Base-by-base conservation (phyloP, 2,113 vertebrate species). In the Leucopternis melanops region DNA sequence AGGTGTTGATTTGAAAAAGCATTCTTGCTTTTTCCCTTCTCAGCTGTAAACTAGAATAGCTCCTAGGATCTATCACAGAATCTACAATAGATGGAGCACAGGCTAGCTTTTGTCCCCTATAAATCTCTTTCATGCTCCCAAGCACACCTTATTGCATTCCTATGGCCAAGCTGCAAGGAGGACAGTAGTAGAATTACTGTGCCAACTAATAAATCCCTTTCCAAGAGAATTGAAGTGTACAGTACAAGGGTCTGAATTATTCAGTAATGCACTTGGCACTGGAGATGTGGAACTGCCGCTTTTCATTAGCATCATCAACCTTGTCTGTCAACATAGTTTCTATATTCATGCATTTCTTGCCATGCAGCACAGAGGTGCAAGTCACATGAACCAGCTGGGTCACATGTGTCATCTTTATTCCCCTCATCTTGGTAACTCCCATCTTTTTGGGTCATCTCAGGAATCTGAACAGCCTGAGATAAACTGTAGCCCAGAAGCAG, bases 181-280 rank as follows among this genome's bases (percentile, higher is more conserved):
- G 25, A 86, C 72, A 92, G 63, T 19, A 85, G 42, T 11, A 52
- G 13, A 73, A 74, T 36, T 78, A 47, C 36, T 57, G 31, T 57
- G 44, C 52, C 62, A 91, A 58, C 59, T 61, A 91, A 67, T 72
- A 91, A 81, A 90, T 50, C 27, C 31, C 65, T 85, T 87, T 69
- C 88, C 31, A 69, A 92, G 57, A 10, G 34, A 78, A 85, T 5
- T 75, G 13, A 79, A 77, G 57, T 34, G 29, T 65, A 65, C 8
- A 81, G 73, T 52, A 91, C 16, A 54, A 81, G 59, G 50, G 45
- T n/a, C 70, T 95, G 81, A 89, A 92, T 95, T 81, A 92, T 94
- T 89, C 70, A 94, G 78, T 29, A 83, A 83, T 14, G 55, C 50
- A 38, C 55, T 88, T 77, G 58, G 88, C 91, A 70, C 58, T 77